Evolutionary conservation across 2,888 invertebrate species (phyloP).

Genomic region (Epistrophella euchroma): DNA sequence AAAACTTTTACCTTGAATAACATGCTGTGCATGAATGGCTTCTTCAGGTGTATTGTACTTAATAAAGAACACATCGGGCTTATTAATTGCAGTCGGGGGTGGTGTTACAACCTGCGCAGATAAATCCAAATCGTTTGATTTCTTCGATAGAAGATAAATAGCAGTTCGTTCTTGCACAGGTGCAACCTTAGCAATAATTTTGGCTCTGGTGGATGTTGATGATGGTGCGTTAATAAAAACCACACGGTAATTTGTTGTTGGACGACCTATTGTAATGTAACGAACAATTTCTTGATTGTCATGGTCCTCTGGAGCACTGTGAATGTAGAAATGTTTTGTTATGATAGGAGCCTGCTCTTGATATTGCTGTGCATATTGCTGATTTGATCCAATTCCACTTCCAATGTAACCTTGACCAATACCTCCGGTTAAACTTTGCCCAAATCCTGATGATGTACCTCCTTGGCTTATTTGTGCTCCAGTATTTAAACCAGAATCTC

Average conservation of each 20-base stretch:
- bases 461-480: neutral
- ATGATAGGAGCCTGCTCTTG: conserved; percentile 77
- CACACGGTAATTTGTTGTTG: conserved; percentile 81
- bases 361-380: conserved; percentile 46
- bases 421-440: conserved; percentile 17
- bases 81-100: conserved; percentile 78
- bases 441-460: conserved; percentile 7
- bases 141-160: conserved; percentile 83
- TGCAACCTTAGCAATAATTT: conserved; percentile 81
- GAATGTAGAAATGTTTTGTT: conserved; percentile 82
- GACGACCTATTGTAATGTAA: conserved; percentile 81
- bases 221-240: conserved; percentile 83
- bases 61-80: conserved; percentile 83
- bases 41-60: conserved; percentile 83
- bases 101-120: conserved; percentile 81
- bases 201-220: conserved; percentile 79
- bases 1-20: conserved; percentile 80
- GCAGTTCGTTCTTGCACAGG: conserved; percentile 83
- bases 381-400: neutral
- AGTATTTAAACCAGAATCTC: neutral
- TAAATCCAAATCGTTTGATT: conserved; percentile 80
- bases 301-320: conserved; percentile 82
- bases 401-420: neutral
- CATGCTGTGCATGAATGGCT: conserved; percentile 81
- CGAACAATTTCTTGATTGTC: conserved; percentile 81